These are phyloP conservation scores for Chymomyza caudatula DNA, from an alignment of 2,888 invertebrate genomes.

Conservation along the genomic window DNA sequence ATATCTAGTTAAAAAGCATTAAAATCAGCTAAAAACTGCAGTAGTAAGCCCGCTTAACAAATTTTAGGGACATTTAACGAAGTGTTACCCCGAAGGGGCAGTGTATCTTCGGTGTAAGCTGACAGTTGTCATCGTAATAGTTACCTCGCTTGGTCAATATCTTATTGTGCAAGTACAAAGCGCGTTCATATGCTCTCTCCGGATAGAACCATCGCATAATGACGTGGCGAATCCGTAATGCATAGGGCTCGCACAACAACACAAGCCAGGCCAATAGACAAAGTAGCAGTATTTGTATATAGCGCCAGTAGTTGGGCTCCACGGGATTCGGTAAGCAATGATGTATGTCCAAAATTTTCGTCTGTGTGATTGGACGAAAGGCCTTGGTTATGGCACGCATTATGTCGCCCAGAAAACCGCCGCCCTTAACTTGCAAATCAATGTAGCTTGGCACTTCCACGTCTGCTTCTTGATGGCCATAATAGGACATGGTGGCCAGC, in stretches of 20 bases:
- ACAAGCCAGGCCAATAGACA: constrained; percentile 84
- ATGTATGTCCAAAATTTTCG: constrained; percentile 81
- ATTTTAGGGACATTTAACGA: no score
- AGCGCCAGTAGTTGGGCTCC: constrained; percentile 83
- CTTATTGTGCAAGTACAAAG: constrained; percentile 89
- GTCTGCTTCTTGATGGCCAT: constrained; percentile 79
- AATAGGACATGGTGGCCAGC: constrained; percentile 79
- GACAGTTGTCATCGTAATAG: background rate
- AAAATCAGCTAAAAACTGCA: no score
- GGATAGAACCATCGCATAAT: constrained; percentile 89
- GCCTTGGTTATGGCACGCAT: constrained; percentile 82
- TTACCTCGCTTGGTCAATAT: constrained; percentile 83
- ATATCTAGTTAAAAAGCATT: no score
- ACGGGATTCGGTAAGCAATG: constrained; percentile 87
- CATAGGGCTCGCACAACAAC: constrained; percentile 88
- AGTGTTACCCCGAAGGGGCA: background rate
- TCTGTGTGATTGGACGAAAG: constrained; percentile 80
- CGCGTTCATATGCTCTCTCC: constrained; percentile 84
- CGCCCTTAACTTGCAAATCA: constrained; percentile 82
- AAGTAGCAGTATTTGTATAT: constrained; percentile 82
- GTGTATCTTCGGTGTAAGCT: no score
- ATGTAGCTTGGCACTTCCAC: constrained; percentile 80
- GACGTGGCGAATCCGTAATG: constrained; percentile 86
- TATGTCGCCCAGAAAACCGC: constrained; percentile 84
- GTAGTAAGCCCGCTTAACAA: no score